Evolutionary conservation across 2,888 invertebrate genomes (phyloP).

Genomic region (Drosophila melanosoma): DNA sequence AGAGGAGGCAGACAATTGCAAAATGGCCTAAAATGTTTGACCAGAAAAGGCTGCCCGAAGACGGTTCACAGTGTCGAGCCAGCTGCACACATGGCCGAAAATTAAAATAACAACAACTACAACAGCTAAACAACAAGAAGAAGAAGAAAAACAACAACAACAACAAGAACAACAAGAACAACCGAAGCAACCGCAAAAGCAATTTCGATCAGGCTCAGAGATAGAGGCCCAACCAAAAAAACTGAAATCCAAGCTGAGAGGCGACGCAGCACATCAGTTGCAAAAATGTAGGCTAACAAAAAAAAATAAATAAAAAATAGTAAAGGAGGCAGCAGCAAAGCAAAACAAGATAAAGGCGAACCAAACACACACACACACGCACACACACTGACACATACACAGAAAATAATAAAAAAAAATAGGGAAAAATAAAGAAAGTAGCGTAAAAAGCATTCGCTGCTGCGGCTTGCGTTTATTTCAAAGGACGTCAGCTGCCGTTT

Average conservation of each 20-base stretch:
- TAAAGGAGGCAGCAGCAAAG: constrained; percentile 41
- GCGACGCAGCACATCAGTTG: constrained; percentile 77
- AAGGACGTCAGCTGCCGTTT: constrained; percentile 48
- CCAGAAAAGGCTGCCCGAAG: constrained; percentile 28
- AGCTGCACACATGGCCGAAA: constrained; percentile 76
- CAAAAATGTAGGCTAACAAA: constrained; percentile 72
- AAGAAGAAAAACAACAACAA: constrained; percentile 16
- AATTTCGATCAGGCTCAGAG: constrained; percentile 79
- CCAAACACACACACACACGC: constrained; percentile 25
- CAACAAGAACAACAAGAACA: constrained; percentile 20
- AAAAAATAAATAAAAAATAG: constrained; percentile 22
- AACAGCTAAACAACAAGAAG: constrained; percentile 27
- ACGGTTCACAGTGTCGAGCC: constrained; percentile 33
- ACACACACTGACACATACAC: constrained; percentile 5
- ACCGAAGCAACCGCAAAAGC: constrained; percentile 79
- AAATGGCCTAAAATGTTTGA: constrained; percentile 71
- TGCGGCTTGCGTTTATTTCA: constrained; percentile 49
- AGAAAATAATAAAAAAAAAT: constrained; percentile 17
- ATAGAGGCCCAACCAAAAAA: constrained; percentile 58
- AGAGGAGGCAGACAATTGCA: constrained; percentile 66
- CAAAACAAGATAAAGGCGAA: constrained; percentile 68
- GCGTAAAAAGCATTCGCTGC: constrained; percentile 20
- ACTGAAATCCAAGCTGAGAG: constrained; percentile 52
- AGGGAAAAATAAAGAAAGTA: constrained; percentile 21
- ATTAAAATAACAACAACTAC: constrained; percentile 71